These are phyloP conservation scores for Gonocerus acuteangulatus DNA, from an alignment of 2,888 invertebrate species.

Conservation along the genomic window DNA sequence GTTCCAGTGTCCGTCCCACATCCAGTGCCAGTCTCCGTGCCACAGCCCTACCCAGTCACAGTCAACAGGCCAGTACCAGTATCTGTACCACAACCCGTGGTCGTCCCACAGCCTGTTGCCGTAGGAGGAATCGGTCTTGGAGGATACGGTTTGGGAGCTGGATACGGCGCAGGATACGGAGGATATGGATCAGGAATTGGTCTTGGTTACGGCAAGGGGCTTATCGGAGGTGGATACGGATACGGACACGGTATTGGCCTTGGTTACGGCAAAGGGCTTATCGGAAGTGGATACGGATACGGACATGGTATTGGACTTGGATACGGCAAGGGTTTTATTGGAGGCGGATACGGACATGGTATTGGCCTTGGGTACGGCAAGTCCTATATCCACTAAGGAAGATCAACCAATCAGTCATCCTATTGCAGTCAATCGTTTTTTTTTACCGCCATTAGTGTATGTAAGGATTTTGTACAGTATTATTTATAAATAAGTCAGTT, in stretches of 20 bases:
- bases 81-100: conserved; percentile 39
- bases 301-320: neutral
- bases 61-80: conserved; percentile 50
- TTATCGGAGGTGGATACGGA: neutral
- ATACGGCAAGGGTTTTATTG: conserved; percentile 5
- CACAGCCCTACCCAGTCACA: conserved; percentile 48
- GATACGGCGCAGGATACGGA: neutral
- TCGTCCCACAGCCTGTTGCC: conserved; percentile 7
- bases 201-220: neutral
- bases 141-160: neutral
- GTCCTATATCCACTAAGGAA: too few relatives aligned
- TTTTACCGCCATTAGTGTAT: too few relatives aligned
- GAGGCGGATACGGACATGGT: neutral
- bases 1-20: conserved; percentile 48
- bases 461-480: too few relatives aligned
- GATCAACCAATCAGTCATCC: too few relatives aligned
- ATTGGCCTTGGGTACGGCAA: too few relatives aligned
- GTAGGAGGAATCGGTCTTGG: neutral
- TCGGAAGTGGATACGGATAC: neutral
- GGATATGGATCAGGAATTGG: neutral
- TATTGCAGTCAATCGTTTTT: too few relatives aligned
- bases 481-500: too few relatives aligned
- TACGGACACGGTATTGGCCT: neutral
- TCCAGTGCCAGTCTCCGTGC: conserved; percentile 48
- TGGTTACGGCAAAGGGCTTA: neutral